These are phyloP conservation scores for Hemaris fuciformis DNA, from an alignment of 2,888 invertebrate species.

Conservation along the genomic window DNA sequence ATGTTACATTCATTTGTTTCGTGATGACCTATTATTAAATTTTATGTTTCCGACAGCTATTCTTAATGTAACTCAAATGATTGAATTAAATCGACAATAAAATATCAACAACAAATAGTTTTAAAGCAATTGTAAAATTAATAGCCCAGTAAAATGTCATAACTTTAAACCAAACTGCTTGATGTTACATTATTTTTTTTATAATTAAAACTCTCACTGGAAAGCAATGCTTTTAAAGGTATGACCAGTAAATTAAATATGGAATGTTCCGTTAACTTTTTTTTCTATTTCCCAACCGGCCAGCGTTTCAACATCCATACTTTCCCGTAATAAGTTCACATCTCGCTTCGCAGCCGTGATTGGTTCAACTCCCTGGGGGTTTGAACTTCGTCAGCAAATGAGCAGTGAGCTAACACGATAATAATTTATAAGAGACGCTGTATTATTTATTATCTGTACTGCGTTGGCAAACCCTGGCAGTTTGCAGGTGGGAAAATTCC, in stretches of 20 bases:
- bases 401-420: conserved; percentile 76
- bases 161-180: too few relatives aligned
- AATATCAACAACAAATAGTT: too few relatives aligned
- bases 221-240: neutral
- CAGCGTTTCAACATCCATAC: conserved; percentile 39
- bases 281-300: conserved; percentile 9
- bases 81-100: too few relatives aligned
- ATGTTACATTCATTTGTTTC: too few relatives aligned
- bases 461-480: conserved; percentile 42
- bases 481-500: conserved; percentile 15
- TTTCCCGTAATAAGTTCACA: conserved; percentile 75
- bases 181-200: too few relatives aligned
- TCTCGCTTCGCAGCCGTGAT: conserved; percentile 64
- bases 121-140: too few relatives aligned
- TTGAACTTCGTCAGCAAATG: conserved; percentile 81
- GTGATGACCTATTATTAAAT: too few relatives aligned
- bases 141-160: too few relatives aligned
- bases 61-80: too few relatives aligned
- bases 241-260: neutral
- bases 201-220: neutral
- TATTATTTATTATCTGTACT: conserved; percentile 71
- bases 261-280: conserved; percentile 18
- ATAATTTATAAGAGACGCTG: conserved; percentile 77
- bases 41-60: too few relatives aligned
- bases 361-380: conserved; percentile 70